These are phyloP conservation scores for Anas bernieri DNA, from an alignment of 2,797 vertebrate species.

Conservation along the genomic window DNA sequence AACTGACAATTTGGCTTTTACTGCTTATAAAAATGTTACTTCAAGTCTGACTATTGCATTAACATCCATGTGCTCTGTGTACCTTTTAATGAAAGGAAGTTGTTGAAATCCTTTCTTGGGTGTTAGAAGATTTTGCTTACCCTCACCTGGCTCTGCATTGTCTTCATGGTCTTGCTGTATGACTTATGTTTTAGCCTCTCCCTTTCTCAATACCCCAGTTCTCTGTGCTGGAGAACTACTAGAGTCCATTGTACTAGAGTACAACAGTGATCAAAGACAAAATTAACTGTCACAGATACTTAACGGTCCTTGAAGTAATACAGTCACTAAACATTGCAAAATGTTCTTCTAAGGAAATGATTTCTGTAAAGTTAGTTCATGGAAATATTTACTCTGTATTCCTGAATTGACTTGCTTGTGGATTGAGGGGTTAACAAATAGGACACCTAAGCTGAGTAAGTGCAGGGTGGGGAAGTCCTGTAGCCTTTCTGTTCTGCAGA, in stretches of 20 bases:
- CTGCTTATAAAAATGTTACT: not conserved
- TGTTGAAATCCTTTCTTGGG: not conserved
- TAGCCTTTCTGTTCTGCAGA: not conserved
- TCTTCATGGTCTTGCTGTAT: not conserved
- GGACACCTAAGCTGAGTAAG: not conserved
- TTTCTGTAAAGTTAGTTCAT: not conserved
- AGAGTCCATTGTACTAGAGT: too few relatives aligned
- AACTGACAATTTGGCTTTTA: not conserved
- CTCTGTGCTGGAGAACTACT: not conserved
- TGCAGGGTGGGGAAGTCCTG: not conserved
- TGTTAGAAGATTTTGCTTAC: not conserved
- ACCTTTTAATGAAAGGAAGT: not conserved
- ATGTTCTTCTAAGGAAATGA: not conserved
- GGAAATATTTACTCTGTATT: not conserved
- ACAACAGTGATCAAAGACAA: not conserved
- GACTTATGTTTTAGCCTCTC: not conserved
- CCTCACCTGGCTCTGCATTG: not conserved
- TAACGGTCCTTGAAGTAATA: not conserved
- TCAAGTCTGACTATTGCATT: not conserved
- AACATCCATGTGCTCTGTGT: not conserved
- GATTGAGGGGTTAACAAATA: not conserved
- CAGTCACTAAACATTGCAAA: not conserved
- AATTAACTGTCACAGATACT: not conserved
- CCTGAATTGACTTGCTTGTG: not conserved
- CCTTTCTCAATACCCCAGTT: accelerated